Conservation (phyloP, 64 coral and sea anemone genomes). For the Montipora foliosa region DNA sequence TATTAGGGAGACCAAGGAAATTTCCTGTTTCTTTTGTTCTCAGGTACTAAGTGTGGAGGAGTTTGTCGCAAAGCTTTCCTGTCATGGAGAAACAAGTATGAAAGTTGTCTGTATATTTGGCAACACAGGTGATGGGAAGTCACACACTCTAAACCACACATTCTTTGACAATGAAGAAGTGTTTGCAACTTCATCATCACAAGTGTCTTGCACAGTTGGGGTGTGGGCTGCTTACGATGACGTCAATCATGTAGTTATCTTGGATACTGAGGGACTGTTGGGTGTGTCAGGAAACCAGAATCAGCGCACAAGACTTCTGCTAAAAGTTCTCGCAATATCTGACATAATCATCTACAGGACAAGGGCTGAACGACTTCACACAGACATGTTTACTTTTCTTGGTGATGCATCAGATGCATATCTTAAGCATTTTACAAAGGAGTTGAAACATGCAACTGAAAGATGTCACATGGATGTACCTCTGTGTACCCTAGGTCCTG, state of each 20-base stretch:
- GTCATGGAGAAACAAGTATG: constrained; percentile 61
- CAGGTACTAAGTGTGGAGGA: constrained; percentile 82
- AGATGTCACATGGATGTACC: constrained; percentile 89
- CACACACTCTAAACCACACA: constrained; percentile 94
- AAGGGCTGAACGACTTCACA: constrained; percentile 87
- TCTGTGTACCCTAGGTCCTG: constrained; percentile 92
- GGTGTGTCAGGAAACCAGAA: constrained; percentile 92
- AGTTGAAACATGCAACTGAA: constrained; percentile 79
- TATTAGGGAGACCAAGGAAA: too few species aligned
- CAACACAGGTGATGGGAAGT: constrained; percentile 99
- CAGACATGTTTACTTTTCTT: constrained; percentile 97
- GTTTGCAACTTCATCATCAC: constrained; percentile 93
- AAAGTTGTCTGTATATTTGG: constrained; percentile 99
- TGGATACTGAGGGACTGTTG: constrained; percentile 97
- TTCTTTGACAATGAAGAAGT: constrained; percentile 95
- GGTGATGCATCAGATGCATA: constrained; percentile 98
- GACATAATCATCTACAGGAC: constrained; percentile 93
- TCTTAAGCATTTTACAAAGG: constrained; percentile 95
- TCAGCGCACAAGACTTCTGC: constrained; percentile 79
- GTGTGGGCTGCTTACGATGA: constrained; percentile 98
- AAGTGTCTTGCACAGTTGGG: constrained; percentile 96
- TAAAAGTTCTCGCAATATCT: constrained; percentile 98
- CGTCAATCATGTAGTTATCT: constrained; percentile 65
- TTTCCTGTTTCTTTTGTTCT: too few species aligned
- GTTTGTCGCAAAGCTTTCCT: constrained; percentile 69